phyloP scores from a whole-genome alignment of 2,888 invertebrate genomes.

The Dryocosmus kuriphilus region DNA sequence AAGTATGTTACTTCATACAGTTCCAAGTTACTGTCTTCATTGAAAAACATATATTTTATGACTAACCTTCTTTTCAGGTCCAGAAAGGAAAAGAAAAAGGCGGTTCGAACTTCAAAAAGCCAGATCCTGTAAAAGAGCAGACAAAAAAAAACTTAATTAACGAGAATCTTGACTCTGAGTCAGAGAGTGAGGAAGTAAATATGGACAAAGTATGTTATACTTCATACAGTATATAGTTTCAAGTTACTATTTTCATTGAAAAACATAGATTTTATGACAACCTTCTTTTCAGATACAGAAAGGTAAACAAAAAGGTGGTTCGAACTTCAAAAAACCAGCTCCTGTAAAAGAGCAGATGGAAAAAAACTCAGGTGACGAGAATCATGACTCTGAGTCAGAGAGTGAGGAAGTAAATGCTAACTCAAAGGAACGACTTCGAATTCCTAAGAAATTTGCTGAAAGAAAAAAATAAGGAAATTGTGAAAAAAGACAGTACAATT shows the following conservation, averaged over 20 bases:
- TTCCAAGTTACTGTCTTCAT: not conserved
- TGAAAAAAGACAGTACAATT: not conserved
- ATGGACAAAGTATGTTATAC: no score
- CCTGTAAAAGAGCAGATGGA: no score
- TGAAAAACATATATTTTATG: not conserved
- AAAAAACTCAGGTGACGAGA: constrained; percentile 6
- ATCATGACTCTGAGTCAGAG: not conserved
- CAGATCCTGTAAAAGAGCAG: not conserved
- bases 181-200: no score
- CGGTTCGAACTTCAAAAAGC: not conserved
- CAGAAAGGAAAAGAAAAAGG: no score
- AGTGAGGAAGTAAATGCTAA: constrained; percentile 2
- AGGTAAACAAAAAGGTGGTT: no score
- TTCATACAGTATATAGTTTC: no score
- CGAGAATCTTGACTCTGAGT: not conserved
- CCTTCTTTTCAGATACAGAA: no score
- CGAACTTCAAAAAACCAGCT: no score
- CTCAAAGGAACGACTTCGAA: not conserved
- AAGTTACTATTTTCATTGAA: no score
- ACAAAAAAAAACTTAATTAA: not conserved
- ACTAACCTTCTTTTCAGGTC: no score
- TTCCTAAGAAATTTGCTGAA: not conserved
- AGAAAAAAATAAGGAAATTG: not conserved
- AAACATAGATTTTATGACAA: no score
- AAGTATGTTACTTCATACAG: not conserved